Conservation (phyloP, 2,113 vertebrate genomes). For the Oreotrochilus melanogaster region DNA sequence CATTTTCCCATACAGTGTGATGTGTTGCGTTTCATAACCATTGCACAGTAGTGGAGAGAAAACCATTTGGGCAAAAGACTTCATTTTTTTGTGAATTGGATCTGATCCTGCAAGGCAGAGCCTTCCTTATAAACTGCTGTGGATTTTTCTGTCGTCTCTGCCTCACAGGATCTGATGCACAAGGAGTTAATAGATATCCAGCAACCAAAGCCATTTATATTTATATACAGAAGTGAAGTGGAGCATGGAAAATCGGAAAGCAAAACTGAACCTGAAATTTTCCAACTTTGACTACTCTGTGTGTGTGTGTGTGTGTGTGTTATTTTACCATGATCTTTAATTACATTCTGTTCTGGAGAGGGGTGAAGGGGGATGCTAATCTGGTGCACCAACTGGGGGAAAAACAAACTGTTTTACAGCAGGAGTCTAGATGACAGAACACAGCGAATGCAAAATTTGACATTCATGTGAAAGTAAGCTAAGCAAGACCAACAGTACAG, state of each 20-base stretch:
- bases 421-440: constrained; percentile 56
- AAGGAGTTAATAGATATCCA: constrained; percentile 37
- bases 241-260: constrained; percentile 39
- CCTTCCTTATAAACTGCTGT: not conserved
- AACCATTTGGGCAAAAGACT: not conserved
- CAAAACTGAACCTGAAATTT: constrained; percentile 38
- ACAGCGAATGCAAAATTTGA: constrained; percentile 78
- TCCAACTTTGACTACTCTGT: constrained; percentile 20
- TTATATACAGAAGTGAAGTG: constrained; percentile 5
- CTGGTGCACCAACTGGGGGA: constrained; percentile 29
- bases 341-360: constrained; percentile 49
- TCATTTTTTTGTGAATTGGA: not conserved
- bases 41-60: not conserved
- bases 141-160: not conserved
- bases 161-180: not conserved
- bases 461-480: constrained; percentile 74
- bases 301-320: not conserved
- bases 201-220: constrained; percentile 9
- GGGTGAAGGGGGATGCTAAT: not conserved
- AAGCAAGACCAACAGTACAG: constrained; percentile 46
- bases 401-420: constrained; percentile 61
- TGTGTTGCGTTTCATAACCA: not conserved
- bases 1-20: not conserved
- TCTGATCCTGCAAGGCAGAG: not conserved
- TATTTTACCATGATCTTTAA: constrained; percentile 61